phyloP scores from a whole-genome alignment of 2,797 vertebrate species.

The Tarsius wallacei region DNA sequence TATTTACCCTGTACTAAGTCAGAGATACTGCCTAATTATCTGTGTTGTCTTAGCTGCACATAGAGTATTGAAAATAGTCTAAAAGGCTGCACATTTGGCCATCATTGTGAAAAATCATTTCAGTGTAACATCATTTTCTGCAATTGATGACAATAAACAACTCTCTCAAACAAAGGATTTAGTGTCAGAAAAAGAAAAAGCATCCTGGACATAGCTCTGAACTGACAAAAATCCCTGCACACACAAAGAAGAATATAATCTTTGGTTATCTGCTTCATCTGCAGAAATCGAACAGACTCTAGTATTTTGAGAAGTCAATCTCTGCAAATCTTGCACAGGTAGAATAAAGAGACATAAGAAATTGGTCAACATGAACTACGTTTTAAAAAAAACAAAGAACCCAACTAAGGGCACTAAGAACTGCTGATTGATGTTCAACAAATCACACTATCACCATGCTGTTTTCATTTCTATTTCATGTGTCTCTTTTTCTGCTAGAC shows the following conservation, averaged over 20 bases:
- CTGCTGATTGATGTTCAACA: neutral
- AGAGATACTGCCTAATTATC: neutral
- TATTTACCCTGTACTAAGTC: conserved; percentile 3
- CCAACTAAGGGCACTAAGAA: neutral
- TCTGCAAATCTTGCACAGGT: neutral
- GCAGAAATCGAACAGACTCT: conserved; percentile 1
- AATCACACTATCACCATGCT: neutral
- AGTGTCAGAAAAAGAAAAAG: conserved; percentile 34
- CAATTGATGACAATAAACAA: neutral
- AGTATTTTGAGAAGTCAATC: neutral
- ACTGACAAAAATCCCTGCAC: neutral
- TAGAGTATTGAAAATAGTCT: conserved; percentile 31
- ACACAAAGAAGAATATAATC: conserved; percentile 6
- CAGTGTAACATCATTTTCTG: neutral
- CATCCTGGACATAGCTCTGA: neutral
- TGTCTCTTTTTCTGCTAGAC: neutral
- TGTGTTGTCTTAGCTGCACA: conserved; percentile 24
- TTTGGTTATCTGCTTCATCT: conserved; percentile 9
- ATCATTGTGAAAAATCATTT: conserved; percentile 13
- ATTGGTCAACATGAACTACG: neutral
- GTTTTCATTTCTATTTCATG: conserved; percentile 49
- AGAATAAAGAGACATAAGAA: conserved; percentile 53
- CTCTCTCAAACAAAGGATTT: conserved; percentile 36
- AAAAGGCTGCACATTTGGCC: neutral
- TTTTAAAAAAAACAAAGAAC: conserved; percentile 57